Evolutionary conservation across 2,797 vertebrate genomes (phyloP).

Genomic region (Sebastes hubbsi): DNA sequence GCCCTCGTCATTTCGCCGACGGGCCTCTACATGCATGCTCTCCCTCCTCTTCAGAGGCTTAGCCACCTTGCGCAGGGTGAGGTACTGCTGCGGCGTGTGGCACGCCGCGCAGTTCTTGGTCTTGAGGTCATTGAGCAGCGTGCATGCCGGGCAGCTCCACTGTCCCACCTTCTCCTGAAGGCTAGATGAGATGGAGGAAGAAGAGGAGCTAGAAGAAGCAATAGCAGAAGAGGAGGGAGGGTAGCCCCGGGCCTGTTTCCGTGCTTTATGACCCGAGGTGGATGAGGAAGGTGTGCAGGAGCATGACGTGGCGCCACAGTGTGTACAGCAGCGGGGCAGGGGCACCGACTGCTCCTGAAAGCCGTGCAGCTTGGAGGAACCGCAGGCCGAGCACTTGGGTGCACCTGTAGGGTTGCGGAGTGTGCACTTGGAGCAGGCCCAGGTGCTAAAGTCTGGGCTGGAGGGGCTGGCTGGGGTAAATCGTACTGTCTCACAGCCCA

Average conservation of each 20-base stretch:
- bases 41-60: conserved; percentile 90
- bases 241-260: conserved; percentile 82
- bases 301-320: conserved; percentile 74
- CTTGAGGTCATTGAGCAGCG: conserved; percentile 89
- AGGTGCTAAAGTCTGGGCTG: conserved; percentile 95
- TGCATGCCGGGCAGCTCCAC: conserved; percentile 96
- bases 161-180: conserved; percentile 80
- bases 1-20: conserved; percentile 92
- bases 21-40: conserved; percentile 95
- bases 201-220: conserved; percentile 57
- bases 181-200: conserved; percentile 52
- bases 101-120: conserved; percentile 93
- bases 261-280: conserved; percentile 72
- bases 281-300: conserved; percentile 74
- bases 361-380: conserved; percentile 93
- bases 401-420: conserved; percentile 89
- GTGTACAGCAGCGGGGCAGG: conserved; percentile 72
- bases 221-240: conserved; percentile 68
- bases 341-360: conserved; percentile 87
- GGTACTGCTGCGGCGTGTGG: conserved; percentile 93
- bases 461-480: conserved; percentile 94
- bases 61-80: conserved; percentile 84
- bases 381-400: conserved; percentile 90
- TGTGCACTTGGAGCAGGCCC: conserved; percentile 96
- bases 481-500: conserved; percentile 89